Conservation (phyloP, 2,888 invertebrate species). For the Zhuqinia jingwanae region DNA sequence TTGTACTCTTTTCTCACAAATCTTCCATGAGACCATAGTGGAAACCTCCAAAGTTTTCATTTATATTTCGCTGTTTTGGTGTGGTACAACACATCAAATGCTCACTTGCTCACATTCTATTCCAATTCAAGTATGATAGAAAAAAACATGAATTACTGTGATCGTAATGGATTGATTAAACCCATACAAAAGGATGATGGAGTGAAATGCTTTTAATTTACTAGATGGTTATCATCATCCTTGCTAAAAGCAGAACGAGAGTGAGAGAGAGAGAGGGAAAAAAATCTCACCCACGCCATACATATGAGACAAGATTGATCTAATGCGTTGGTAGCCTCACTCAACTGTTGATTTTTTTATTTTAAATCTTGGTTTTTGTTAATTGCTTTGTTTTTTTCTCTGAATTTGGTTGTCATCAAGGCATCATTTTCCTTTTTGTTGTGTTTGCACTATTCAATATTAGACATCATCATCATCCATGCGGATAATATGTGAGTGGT, state of each 20-base stretch:
- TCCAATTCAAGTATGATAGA: conserved; percentile 12
- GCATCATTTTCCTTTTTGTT: conserved; percentile 2
- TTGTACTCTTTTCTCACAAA: not conserved
- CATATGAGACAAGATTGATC: not conserved
- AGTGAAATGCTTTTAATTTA: conserved; percentile 30
- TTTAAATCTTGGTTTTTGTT: conserved; percentile 12
- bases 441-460: conserved; percentile 3
- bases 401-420: conserved; percentile 37
- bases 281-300: conserved; percentile 13
- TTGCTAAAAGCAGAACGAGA: not conserved
- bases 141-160: conserved; percentile 16
- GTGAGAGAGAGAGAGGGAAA: no score
- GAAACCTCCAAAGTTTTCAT: conserved; percentile 18
- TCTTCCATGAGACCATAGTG: not conserved
- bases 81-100: not conserved
- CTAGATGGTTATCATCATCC: conserved; percentile 7
- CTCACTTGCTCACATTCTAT: not conserved
- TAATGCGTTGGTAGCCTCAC: not conserved
- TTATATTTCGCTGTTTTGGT: not conserved
- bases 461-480: conserved; percentile 43
- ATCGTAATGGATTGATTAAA: conserved; percentile 23
- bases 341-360: not conserved
- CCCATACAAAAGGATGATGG: not conserved
- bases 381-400: conserved; percentile 29
- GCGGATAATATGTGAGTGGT: conserved; percentile 52